phyloP scores from a whole-genome alignment of 2,113 vertebrate species.

The Nannospalax galili region DNA sequence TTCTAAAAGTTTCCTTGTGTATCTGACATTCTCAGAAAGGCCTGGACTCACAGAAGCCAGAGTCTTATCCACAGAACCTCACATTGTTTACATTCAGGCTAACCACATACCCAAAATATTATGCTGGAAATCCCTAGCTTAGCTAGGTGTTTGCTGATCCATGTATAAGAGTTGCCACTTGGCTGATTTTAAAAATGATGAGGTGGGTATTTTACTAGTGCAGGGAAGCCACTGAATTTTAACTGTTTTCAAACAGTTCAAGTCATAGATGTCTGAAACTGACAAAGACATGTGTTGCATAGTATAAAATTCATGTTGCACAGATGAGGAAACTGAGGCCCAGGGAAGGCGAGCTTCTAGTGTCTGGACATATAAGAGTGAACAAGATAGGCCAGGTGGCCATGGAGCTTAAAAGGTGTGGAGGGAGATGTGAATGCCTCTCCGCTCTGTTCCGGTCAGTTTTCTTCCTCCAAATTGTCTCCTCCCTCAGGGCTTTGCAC shows the following conservation, averaged over 20 bases:
- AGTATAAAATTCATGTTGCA: not conserved
- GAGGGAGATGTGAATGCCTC: not conserved
- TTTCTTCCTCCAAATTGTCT: not conserved
- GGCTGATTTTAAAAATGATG: slow-evolving; percentile 22
- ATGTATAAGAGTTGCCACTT: slow-evolving; percentile 5
- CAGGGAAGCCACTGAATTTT: not conserved
- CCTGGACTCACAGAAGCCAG: not conserved
- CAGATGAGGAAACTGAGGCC: not conserved
- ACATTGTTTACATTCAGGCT: not conserved
- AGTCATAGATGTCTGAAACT: not conserved
- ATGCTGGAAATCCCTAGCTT: not conserved
- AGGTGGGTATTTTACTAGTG: not conserved
- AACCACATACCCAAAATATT: not conserved
- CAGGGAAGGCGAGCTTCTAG: not conserved
- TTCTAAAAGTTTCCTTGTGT: not conserved
- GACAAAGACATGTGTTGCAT: not conserved
- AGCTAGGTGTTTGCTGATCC: slow-evolving; percentile 33
- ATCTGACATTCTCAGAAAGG: slow-evolving; percentile 46
- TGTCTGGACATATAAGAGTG: not conserved
- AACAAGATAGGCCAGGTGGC: not conserved
- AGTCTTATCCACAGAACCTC: not conserved
- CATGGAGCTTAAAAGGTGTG: not conserved
- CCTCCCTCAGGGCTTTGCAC: not conserved
- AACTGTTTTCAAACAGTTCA: slow-evolving; percentile 21
- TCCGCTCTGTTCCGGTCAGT: not conserved